Base-by-base conservation (phyloP, 2,888 invertebrate genomes). In the Hyposoter dolosus region DNA sequence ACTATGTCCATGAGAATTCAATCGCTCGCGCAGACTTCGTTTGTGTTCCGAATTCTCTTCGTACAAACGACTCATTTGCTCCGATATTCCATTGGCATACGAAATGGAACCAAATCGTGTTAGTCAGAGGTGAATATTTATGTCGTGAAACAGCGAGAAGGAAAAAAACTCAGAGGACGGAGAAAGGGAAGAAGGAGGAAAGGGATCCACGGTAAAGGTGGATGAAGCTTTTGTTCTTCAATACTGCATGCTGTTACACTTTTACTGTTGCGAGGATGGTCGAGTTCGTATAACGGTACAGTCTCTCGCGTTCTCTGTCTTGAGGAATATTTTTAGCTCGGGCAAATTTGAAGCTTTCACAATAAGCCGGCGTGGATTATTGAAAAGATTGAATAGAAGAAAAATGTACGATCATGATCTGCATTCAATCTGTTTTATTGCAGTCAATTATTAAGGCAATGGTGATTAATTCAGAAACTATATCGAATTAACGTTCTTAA, bases 241-340 rank as follows among this genome's bases (percentile, higher is more conserved):
- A 63, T 40, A 68, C 74, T 60, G 40, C 40, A 40, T 40, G 77
- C 45, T 85, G 53, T 65, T 74, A 76, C 43, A 63, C 56, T 65
- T 40, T 40, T 63, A 56, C 60, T 76, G 69, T 66, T 77, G 66
- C 15, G 47, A 56, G 45, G 50, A 75, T 82, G 82, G 69, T 85
- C 85, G 85, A 82, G 85, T 85, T 82, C 85, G 82, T 74, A 50
- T 85, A 85, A 85, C 85, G 85, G 85, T 81, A 84, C 56, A 40
- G 45, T 40, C 71, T 71, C 56, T 74, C 56, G 56, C 56, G 40
- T 56, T 74, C 74, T 56, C 23, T 74, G 23, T 63, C 60, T 45
- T 28, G 28, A 47, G 28, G 45, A 23, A 69, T 43, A 68, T 68
- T 43, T 40, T 28, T 15, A 45, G 23, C 23, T 17, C 15, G 6